These are phyloP conservation scores for Heterotis niloticus DNA, from an alignment of 2,113 vertebrate genomes.

Conservation along the genomic window DNA sequence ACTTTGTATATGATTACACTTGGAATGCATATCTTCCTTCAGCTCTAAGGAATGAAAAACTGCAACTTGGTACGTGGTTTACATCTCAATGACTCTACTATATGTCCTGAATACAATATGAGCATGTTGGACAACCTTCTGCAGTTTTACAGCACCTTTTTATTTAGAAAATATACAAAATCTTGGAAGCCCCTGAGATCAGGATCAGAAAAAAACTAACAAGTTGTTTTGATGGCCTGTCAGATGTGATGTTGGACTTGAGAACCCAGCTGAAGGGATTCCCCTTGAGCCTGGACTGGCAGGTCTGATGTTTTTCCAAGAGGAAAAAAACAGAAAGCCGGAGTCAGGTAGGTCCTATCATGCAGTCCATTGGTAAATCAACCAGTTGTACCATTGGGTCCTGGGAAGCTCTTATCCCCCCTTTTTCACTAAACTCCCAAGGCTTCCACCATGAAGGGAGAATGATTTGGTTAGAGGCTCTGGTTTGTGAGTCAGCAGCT, in stretches of 20 bases:
- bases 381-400: neutral
- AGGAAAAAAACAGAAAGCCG: neutral
- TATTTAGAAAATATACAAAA: no score
- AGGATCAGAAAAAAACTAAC: neutral
- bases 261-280: neutral
- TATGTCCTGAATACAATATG: neutral
- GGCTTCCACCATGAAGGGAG: neutral
- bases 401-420: no score
- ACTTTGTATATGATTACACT: neutral
- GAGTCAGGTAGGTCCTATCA: neutral
- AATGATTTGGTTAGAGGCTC: neutral
- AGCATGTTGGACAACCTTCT: neutral
- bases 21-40: no score
- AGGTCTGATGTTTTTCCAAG: neutral
- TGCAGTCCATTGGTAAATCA: neutral
- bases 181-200: no score
- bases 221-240: neutral
- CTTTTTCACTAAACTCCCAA: neutral
- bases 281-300: neutral
- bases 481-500: neutral
- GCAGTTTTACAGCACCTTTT: no score
- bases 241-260: neutral
- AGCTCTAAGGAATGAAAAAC: no score
- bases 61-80: neutral
- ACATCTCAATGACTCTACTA: neutral